Base-by-base conservation (phyloP, 2,888 invertebrate genomes). In the Ennomos erosarius region DNA sequence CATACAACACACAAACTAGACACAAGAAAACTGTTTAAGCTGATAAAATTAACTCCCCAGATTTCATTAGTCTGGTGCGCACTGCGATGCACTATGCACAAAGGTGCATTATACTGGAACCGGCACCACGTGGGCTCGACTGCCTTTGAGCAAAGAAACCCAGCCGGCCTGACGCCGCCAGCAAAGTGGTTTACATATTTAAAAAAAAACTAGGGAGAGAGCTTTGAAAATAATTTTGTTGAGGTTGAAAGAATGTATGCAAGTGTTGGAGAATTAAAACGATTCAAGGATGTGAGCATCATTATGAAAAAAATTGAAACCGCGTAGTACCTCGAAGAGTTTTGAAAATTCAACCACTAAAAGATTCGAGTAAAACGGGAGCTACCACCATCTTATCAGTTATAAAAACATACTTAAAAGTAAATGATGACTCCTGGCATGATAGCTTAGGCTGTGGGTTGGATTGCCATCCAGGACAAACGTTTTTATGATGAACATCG, bases 131-230 rank as follows among this genome's bases (percentile, higher is more conserved):
- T 82, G 83, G 68, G 65, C 60, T 66, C 70, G 81, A 81, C 81
- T 70, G 71, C 75, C 79, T 87, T 85, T 86, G 85, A 79, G 74
- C 78, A 86, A 87, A 85, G 87, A 87, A 87, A 82, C 71, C 70
- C 75, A 70, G 67, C 73, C 71, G 71, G 75, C 75, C 78, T 79
- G 82, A 64, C 68, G 64, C 73, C 69, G 77, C 77, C 84, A 79
- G 78, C 86, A 87, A 88, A 88, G 88, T 81, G 78, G 73, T 76
- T 76, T 68, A 70, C 68, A 70, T 68, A 70, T 67, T 70, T 64
- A 68, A 64, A 65, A 68, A 46, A 51, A 55, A 52, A 50, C 42
- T 13, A 26, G 10, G 40, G 35, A 39, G 26, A 55, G 61, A 37
- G 10, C n/a, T n/a, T 5, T 36, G 58, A 57, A 65, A 64, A 67